Evolutionary conservation across 2,888 invertebrate genomes (phyloP).

Genomic region (Scrobipalpa costella): DNA sequence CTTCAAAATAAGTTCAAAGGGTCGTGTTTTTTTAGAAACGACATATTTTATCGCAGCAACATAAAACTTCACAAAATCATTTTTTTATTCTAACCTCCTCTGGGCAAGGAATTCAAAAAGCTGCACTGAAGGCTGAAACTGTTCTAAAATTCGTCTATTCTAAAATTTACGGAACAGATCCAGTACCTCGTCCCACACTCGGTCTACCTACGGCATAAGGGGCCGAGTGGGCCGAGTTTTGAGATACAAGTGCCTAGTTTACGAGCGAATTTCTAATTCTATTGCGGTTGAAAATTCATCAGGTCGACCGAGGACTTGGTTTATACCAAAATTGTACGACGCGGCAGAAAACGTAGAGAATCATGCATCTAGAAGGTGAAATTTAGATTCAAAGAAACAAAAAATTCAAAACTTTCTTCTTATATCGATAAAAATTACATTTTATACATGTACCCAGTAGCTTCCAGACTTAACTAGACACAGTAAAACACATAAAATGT

Average conservation of each 20-base stretch:
- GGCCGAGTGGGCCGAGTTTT: not conserved
- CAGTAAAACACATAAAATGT: too few relatives aligned
- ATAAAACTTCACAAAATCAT: not conserved
- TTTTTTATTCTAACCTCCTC: not conserved
- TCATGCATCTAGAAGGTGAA: too few relatives aligned
- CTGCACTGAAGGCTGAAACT: not conserved
- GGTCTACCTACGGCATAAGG: not conserved
- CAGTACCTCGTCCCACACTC: slow-evolving; percentile 1
- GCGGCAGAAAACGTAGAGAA: not conserved
- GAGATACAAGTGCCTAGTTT: slow-evolving; percentile 1
- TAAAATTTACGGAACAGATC: not conserved
- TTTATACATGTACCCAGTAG: too few relatives aligned
- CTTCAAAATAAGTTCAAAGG: too few relatives aligned
- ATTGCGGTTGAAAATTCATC: not conserved
- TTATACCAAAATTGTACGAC: not conserved
- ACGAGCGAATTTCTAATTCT: slow-evolving; percentile 2
- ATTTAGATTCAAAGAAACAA: too few relatives aligned
- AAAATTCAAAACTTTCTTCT: too few relatives aligned
- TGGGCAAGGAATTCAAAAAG: not conserved
- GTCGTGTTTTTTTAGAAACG: too few relatives aligned
- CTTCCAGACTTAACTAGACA: too few relatives aligned
- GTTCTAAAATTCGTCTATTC: slow-evolving; percentile 10
- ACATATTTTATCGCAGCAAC: not conserved
- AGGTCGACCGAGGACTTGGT: not conserved
- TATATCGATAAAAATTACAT: too few relatives aligned